These are phyloP conservation scores for Propithecus coquereli DNA, from an alignment of 2,113 vertebrate genomes.

Conservation along the genomic window DNA sequence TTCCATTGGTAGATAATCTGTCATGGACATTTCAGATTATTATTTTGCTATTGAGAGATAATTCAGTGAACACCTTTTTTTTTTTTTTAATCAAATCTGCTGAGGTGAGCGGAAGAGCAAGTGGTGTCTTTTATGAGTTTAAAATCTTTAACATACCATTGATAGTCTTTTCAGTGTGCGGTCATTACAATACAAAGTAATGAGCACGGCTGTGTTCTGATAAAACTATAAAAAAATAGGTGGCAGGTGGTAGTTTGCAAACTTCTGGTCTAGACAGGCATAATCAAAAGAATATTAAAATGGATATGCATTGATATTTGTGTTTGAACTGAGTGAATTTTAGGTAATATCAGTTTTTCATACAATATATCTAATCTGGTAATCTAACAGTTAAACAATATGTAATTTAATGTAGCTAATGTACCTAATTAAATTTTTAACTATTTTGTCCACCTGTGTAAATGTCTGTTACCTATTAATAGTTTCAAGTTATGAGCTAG, in stretches of 20 bases:
- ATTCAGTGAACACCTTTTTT: neutral
- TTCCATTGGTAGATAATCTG: neutral
- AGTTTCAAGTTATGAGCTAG: neutral
- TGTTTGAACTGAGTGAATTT: neutral
- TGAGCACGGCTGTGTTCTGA: neutral
- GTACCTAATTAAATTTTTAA: neutral
- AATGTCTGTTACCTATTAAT: conserved; percentile 23
- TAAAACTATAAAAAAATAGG: neutral
- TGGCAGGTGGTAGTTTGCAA: neutral
- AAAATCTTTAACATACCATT: neutral
- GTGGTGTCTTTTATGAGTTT: neutral
- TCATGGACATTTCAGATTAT: neutral
- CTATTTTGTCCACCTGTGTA: neutral
- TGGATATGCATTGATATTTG: neutral
- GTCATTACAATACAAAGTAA: neutral
- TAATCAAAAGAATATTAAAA: neutral
- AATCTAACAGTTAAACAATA: neutral
- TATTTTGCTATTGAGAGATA: conserved; percentile 31
- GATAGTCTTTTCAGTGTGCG: neutral
- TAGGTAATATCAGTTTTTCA: neutral
- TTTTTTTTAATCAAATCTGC: neutral
- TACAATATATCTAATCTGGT: neutral
- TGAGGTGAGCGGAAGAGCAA: neutral
- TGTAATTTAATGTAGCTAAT: conserved; percentile 11
- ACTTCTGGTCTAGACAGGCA: neutral